Conservation (phyloP, 1,140 invertebrate species). For the Lethrus apterus region DNA sequence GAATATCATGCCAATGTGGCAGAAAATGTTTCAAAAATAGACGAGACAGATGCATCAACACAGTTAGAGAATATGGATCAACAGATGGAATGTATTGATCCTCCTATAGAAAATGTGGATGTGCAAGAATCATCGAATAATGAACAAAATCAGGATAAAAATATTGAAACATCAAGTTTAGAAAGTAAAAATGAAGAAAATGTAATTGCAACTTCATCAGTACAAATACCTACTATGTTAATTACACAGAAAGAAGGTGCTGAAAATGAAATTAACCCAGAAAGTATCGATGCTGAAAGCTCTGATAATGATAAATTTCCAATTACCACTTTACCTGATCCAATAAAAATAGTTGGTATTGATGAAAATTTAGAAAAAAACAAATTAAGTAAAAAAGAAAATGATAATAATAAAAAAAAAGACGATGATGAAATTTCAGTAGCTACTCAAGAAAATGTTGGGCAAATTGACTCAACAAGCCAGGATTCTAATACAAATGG, state of each 20-base stretch:
- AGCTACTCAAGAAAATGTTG: not conserved
- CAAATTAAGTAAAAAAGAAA: constrained; percentile 3
- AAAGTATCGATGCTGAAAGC: not conserved
- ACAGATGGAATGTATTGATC: too few relatives aligned
- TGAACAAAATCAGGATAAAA: too few relatives aligned
- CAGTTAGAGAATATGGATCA: too few relatives aligned
- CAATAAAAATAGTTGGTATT: constrained; percentile 7
- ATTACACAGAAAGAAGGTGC: constrained; percentile 6
- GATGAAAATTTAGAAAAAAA: constrained; percentile 7
- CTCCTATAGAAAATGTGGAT: too few relatives aligned
- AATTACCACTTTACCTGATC: not conserved
- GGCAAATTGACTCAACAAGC: not conserved
- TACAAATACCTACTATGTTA: too few relatives aligned
- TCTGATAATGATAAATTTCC: constrained; percentile 2
- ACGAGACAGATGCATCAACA: too few relatives aligned
- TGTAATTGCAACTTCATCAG: too few relatives aligned
- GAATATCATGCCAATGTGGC: too few relatives aligned
- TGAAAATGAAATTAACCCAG: not conserved
- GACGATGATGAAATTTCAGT: not conserved
- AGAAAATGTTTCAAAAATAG: too few relatives aligned
- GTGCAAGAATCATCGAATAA: too few relatives aligned
- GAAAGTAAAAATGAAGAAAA: too few relatives aligned
- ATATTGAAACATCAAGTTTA: too few relatives aligned
- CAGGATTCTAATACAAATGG: not conserved
- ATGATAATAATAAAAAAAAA: constrained; percentile 9